Evolutionary conservation across 2,113 vertebrate species (phyloP), one percentile per base, ranked within the genome.

Genomic region (Tonatia bakeri): DNA sequence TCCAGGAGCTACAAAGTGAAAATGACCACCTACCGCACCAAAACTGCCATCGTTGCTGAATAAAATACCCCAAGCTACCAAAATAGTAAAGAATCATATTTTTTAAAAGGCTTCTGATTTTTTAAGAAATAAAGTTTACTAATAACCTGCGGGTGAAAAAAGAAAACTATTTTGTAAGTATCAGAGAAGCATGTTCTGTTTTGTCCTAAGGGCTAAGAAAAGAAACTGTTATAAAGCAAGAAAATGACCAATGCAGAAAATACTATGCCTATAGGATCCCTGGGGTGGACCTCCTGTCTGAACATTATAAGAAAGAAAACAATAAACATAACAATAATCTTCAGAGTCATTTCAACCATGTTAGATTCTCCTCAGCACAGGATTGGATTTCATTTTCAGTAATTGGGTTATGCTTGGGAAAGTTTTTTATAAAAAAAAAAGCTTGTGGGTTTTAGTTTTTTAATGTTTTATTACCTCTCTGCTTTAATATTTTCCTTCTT

Each of bases 161-260:
- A 43, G 56, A 59, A 45, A 79, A 65, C 93, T 93, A 91, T 95
- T 97, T 95, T 91, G 7, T 96, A 92, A 97, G 83, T 64, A 90
- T 31, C 77, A 80, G 75, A 85, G 97, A 97, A 94, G 8, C 72
- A 77, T 56, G 20, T 86, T 96, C 73, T 91, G 76, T 91, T 87
- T 20, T 77, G 14, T 95, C 87, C 75, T 93, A 73, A 84, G 80
- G 80, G 93, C 91, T 93, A 82, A 95, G 89, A 43, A 97, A 87
- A 96, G 65, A 96, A 92, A 93, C 84, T 94, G 26, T 95, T 96
- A 91, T 31, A 92, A 82, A 97, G 82, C 38, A 91, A 36, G 82
- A 94, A 85, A 96, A 92, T 87, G 95, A 87, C 43, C 24, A 92
- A 85, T 87, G 76, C 28, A 93, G 89, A 87, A 96, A 94, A 79